A percentile compares a stretch with the other conserved stretches of the same genome.
Conservation (phyloP, 2,888 invertebrate species). For the Drosophila ustulata region DNA sequence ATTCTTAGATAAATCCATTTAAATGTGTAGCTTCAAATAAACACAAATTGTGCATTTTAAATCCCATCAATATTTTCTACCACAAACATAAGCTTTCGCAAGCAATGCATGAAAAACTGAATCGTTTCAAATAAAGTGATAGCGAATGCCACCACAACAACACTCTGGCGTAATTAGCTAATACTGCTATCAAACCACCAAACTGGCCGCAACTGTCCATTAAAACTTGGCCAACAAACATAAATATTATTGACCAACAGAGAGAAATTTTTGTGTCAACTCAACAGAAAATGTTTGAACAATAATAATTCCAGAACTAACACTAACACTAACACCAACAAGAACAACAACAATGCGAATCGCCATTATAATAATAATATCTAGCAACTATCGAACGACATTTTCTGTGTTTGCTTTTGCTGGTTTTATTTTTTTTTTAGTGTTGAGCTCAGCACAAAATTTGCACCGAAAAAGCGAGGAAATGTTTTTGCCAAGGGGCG, state of each 20-base stretch:
- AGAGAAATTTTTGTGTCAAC: constrained; percentile 62
- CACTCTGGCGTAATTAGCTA: constrained; percentile 31
- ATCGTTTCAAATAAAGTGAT: not conserved
- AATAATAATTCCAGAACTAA: constrained; percentile 40
- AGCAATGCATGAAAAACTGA: too few species aligned
- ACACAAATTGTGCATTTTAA: too few species aligned
- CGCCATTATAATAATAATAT: constrained; percentile 41
- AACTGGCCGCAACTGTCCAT: constrained; percentile 39
- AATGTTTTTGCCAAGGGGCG: constrained; percentile 21
- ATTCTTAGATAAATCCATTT: not conserved
- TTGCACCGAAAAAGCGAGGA: constrained; percentile 17
- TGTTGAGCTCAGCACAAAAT: constrained; percentile 50
- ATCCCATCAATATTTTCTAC: too few species aligned
- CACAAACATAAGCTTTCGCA: too few species aligned
- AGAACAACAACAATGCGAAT: constrained; percentile 21
- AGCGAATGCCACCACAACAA: constrained; percentile 4
- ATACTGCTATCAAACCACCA: constrained; percentile 34
- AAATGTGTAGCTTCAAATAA: too few species aligned
- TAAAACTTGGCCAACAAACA: constrained; percentile 49
- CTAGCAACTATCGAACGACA: constrained; percentile 47
- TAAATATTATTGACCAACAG: constrained; percentile 45
- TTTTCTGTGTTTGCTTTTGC: constrained; percentile 32
- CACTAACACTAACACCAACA: constrained; percentile 13
- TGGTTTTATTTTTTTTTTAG: not conserved
- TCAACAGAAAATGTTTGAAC: constrained; percentile 64